Percentiles rank a stretch among this genome's conserved stretches.
Conservation (phyloP, 2,797 vertebrate genomes). For the Limosa lapponica region DNA sequence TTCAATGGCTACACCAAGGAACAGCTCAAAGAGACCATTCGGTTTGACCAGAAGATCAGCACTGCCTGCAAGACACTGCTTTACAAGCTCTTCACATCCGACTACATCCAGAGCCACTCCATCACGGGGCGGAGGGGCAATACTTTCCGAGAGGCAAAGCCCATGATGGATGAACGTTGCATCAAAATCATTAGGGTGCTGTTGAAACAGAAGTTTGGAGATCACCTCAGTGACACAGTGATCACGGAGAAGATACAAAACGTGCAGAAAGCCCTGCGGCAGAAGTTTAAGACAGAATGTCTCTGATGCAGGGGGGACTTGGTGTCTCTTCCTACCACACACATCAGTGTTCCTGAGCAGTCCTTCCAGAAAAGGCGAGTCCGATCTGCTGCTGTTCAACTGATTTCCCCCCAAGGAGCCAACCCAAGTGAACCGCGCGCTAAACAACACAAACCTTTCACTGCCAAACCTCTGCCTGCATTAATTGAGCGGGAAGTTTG, state of each 20-base stretch:
- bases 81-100: constrained; percentile 65
- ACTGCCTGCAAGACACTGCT: constrained; percentile 70
- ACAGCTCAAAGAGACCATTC: constrained; percentile 66
- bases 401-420: not conserved
- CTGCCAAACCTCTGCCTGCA: not conserved
- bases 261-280: constrained; percentile 70
- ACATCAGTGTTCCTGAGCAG: not conserved
- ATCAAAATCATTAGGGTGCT: constrained; percentile 69
- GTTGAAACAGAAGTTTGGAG: constrained; percentile 69
- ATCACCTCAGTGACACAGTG: constrained; percentile 63
- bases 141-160: constrained; percentile 63
- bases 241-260: constrained; percentile 75
- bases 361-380: not conserved
- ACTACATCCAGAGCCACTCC: constrained; percentile 73
- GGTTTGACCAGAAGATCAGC: constrained; percentile 72
- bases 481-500: not conserved
- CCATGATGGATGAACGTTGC: constrained; percentile 73
- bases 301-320: not conserved
- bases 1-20: constrained; percentile 69
- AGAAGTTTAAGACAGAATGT: constrained; percentile 67
- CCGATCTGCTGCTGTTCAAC: not conserved
- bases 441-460: not conserved
- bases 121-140: constrained; percentile 66
- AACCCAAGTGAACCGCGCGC: rapidly evolving
- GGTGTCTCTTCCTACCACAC: not conserved